Base-by-base conservation (phyloP, 2,113 vertebrate genomes). In the Mungos mungo region DNA sequence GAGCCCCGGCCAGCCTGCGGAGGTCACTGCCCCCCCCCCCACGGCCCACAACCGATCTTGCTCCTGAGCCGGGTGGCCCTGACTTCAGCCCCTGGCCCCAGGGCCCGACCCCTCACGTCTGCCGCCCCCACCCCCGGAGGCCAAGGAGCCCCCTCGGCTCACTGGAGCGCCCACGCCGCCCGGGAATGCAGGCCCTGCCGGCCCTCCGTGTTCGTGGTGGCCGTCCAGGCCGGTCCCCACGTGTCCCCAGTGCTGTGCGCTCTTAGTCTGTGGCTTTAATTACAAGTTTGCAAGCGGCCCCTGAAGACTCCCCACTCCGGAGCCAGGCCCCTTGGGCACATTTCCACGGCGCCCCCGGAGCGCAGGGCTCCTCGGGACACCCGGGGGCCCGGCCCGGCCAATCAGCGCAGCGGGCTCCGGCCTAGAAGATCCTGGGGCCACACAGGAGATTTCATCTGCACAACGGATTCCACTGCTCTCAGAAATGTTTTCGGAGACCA, bases 141-240 rank as follows among this genome's bases (percentile, higher is more conserved):
- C n/a, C 9, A 0, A 47, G 57, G 27, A 12, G 21, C 25, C 72
- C 52, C 0, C 8, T 50, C 11, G 0, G 21, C 16, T 11, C 3
- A 0, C 65, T 19, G 50, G 16, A 21, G 19, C 66, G 27, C 63
- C 8, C 18, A 0, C 2, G 4, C 41, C 19, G 2, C 6, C 57
- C 18, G 8, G 41, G 54, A 35, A 41, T 11, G 2, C 29, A 6
- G 23, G 31, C 81, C 2, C 38, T 9, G 0, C 21, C 12, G 31
- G 72, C 31, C 3, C 7, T 27, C 41, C 3, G 3, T n/a, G n/a
- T 21, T 5, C 1, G 0, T 31, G 18, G 76, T 3, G 0, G 35
- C 19, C 1, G 0, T 8, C 82, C 82, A 25, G 45, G 16, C n/a
- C 0, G 0, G 21, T 1, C 57, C 57, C 82, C 3, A 2, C 0